phyloP scores from a whole-genome alignment of 2,113 vertebrate species.

The Lota lota region DNA sequence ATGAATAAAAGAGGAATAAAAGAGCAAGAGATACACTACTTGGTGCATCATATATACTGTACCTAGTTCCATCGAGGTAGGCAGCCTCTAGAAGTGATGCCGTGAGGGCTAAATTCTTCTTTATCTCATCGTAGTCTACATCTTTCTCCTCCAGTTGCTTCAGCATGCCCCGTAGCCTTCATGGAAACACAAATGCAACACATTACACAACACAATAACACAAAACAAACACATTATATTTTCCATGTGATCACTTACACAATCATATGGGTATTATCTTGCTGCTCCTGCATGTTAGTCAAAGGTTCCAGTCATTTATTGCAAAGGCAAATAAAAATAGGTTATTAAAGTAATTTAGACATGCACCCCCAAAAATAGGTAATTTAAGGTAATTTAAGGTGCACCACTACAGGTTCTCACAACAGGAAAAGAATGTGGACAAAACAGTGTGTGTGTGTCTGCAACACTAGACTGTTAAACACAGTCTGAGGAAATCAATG shows the following conservation, averaged over 20 bases:
- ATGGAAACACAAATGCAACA: neutral
- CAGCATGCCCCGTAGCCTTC: constrained; percentile 83
- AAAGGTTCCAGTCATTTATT: neutral
- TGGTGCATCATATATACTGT: neutral
- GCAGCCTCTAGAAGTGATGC: constrained; percentile 87
- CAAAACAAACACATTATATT: neutral
- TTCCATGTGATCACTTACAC: neutral
- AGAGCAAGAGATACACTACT: neutral
- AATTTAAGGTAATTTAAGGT: neutral
- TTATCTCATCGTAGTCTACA: constrained; percentile 85
- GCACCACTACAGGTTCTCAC: constrained; percentile 12
- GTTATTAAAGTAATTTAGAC: neutral
- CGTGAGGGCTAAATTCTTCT: constrained; percentile 85
- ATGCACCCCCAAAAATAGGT: neutral
- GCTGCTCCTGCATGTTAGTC: neutral
- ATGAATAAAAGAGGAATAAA: too few species aligned
- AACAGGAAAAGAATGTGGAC: constrained; percentile 12
- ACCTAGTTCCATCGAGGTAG: constrained; percentile 88
- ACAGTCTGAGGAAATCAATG: constrained; percentile 7
- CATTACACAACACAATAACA: neutral
- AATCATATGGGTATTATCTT: neutral
- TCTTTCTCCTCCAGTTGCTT: constrained; percentile 88
- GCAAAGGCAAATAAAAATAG: neutral
- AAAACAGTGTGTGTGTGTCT: constrained; percentile 3
- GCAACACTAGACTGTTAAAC: neutral